Evolutionary conservation across 1,140 invertebrate genomes (phyloP), one percentile per base, ranked within the genome.

Genomic region (Drosophila baimaii): DNA sequence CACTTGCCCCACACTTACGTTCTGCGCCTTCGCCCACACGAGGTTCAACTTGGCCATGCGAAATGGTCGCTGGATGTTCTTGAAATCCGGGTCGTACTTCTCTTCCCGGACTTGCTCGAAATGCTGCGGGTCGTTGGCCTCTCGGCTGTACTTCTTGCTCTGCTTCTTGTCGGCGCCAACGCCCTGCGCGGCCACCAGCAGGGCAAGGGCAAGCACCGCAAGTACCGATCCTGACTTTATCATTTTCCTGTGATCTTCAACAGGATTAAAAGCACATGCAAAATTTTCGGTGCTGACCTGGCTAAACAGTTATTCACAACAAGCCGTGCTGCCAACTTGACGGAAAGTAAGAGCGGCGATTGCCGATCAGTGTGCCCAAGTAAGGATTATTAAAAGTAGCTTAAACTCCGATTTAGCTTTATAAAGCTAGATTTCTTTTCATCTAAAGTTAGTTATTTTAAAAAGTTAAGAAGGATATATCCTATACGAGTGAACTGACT

Each of bases 41-140:
- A 96, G 84, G 93, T 98, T 97, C 6, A 97, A 92, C 93, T 97
- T 98, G 10, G 95, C 94, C 94, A 97, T 97, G 68, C 96, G 93
- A 92, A 96, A 97, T 4, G 96, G 96, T 83, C 95, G 95, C 47
- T 96, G 95, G 8, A 97, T 91, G 61, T 94, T 93, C 81, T 95
- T 92, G 17, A 90, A 85, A 17, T 90, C 85, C 8, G 85, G 81
- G 17, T 89, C 78, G 68, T 85, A 90, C 46, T 79, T 90, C n/a
- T 90, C 84, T 0, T 81, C 56, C 2, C 49, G 33, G 0, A 85
- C 63, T 47, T 90, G 75, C 72, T 81, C 41, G 21, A 74, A 82
- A 44, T 91, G 64, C 52, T 90, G 74, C 63, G 74, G 89, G 56
- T 73, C 62, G 17, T 91, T 90, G 41, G 89, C 70, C 29, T 91